Evolutionary conservation across 2,113 vertebrate species (phyloP).

Genomic region (Chlorodrepanis virens): DNA sequence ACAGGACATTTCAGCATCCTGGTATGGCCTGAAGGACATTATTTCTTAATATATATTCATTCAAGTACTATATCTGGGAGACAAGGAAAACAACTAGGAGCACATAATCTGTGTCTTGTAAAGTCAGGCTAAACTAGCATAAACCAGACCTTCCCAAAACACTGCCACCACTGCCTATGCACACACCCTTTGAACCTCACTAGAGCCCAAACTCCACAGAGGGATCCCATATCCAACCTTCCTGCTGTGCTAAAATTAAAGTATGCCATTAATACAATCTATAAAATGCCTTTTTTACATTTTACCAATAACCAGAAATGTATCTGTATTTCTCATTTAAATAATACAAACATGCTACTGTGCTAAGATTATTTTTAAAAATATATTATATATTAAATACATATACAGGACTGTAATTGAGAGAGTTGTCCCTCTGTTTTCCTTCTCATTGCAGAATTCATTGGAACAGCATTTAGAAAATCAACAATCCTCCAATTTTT

Average conservation of each 20-base stretch:
- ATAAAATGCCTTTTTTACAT: background rate
- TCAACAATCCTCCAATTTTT: background rate
- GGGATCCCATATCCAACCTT: background rate
- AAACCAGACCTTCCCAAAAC: background rate
- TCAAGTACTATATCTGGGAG: background rate
- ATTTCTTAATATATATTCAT: background rate
- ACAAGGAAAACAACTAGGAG: background rate
- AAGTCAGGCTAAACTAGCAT: background rate
- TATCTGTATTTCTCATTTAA: background rate
- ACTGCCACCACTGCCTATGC: background rate
- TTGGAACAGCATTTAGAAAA: background rate
- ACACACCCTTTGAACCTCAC: background rate
- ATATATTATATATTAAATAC: background rate
- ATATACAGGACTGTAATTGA: background rate
- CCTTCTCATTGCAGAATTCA: background rate
- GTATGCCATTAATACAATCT: background rate
- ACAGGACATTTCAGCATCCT: background rate
- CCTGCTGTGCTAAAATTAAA: background rate
- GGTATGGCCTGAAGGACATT: background rate
- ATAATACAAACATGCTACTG: background rate
- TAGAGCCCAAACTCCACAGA: background rate
- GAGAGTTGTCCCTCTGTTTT: background rate
- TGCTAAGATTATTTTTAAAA: background rate
- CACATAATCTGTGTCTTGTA: background rate
- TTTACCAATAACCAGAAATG: background rate